Base-by-base conservation (phyloP, 2,888 invertebrate species). In the Periphyllus acericola region DNA sequence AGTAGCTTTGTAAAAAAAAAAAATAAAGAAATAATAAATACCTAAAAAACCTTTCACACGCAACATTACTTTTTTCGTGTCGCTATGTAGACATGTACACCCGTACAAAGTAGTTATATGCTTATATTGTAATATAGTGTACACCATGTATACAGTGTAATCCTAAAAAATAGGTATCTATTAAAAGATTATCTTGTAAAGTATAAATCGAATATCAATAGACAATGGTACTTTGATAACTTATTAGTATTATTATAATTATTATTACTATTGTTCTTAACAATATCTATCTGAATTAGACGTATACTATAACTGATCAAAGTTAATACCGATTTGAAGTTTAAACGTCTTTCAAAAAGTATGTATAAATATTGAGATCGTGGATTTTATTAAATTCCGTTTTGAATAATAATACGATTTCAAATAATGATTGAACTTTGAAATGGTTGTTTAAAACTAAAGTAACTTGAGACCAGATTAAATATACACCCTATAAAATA, bases 1-100 rank as follows among this genome's bases (percentile, higher is more conserved):
- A 81, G 46, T 32, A 55, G 80, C 6, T 40, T 60, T 74, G 36
- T 81, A 66, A 17, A n/a, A n/a, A 75, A 83, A 75, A 83, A 75
- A 80, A 60, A n/a, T n/a, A n/a, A n/a, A n/a, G n/a, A n/a, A n/a
- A n/a, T n/a, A n/a, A n/a, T n/a, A n/a, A 81, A 66, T n/a, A 68
- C 6, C 25, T 32, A 46, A 72, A 79, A 87, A 19, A 81, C 40
- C 60, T 87, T 66, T 87, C 21, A 87, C 87, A 87, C 87, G 87
- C 87, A 74, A 87, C 80, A 60, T 60, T 86, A 46, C n/a, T 60
- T 72, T 81, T 72, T 80, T 66, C 78, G 32, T 74, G 55, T n/a
- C 55, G 55, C 19, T 55, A 60, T 32, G 29, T 71, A 21, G 19
- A 21, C 32, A 52, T 78, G 29, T 25, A 66, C n/a, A n/a, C 25